Base-by-base conservation (phyloP, 2,888 invertebrate genomes). In the Eupithecia subfuscata region DNA sequence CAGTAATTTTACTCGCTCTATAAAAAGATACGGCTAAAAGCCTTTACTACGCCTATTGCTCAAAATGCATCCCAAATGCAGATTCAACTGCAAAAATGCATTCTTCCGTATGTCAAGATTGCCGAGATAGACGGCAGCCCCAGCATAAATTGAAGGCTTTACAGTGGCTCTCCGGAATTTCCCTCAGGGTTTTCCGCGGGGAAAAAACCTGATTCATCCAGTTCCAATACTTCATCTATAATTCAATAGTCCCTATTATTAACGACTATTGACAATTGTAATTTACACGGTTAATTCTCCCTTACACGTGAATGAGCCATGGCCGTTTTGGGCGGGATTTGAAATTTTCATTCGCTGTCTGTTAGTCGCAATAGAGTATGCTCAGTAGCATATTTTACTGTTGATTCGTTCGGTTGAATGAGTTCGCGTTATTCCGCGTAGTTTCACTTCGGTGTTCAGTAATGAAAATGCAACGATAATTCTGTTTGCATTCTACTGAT, bases 131-230 rank as follows among this genome's bases (percentile, higher is more conserved):
- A 34, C 34, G 90, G 88, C 90, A 85, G 88, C 85, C 84, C 84
- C 84, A 89, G 92, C 90, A 93, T 92, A 93, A 93, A 93, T 93
- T 91, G 92, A 91, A 89, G 90, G 90, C 90, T 92, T 90, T 89
- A 87, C 87, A 88, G 87, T 87, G 87, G 90, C 84, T 86, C 89
- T 84, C 84, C 87, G 88, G 86, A 90, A 92, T 93, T 93, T 93
- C 93, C 93, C 93, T 90, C 83, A 90, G 93, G 92, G 85, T 86
- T 92, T 90, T 90, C 86, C 88, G 85, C 87, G 86, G 83, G 84
- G 43, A 68, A 88, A 92, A 91, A 88, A 92, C 86, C 82, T 85
- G 83, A 87, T 88, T 89, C 88, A 87, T 89, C 88, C 85, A 84
- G 83, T 84, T 84, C 88, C 87, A 89, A 90, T 89, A 88, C 88